Evolutionary conservation across 2,888 invertebrate genomes (phyloP).

Genomic region (Drosophila borealis): DNA sequence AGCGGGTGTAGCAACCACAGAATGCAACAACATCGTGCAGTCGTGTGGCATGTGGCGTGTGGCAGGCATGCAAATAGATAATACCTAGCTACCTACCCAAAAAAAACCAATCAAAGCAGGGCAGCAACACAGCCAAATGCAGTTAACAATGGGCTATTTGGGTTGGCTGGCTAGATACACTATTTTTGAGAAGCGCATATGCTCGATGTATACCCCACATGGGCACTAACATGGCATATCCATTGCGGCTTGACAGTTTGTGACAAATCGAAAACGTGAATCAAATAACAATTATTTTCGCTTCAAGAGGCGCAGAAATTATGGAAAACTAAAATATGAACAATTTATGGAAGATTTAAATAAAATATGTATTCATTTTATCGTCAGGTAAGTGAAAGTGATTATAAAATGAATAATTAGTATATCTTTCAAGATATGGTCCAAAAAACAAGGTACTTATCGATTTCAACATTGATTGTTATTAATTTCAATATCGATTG

Average conservation of each 20-base stretch:
- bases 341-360: too few species aligned
- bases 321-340: too few species aligned
- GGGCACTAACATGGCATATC: neutral
- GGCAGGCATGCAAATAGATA: slow-evolving; percentile 49
- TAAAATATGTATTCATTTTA: too few species aligned
- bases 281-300: neutral
- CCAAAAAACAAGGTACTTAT: too few species aligned
- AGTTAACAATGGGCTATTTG: slow-evolving; percentile 27
- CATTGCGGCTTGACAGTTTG: neutral
- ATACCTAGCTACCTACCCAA: slow-evolving; percentile 5
- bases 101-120: neutral
- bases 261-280: neutral
- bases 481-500: too few species aligned
- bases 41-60: slow-evolving; percentile 58
- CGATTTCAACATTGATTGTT: too few species aligned
- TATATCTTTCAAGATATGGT: too few species aligned
- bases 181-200: neutral
- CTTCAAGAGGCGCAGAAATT: neutral
- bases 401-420: too few species aligned
- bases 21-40: slow-evolving; percentile 57
- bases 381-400: too few species aligned
- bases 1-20: slow-evolving; percentile 14
- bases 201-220: slow-evolving; percentile 9
- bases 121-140: slow-evolving; percentile 12
- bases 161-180: neutral